Conservation (phyloP, 2,888 invertebrate genomes). For the Lumbricus terrestris region DNA sequence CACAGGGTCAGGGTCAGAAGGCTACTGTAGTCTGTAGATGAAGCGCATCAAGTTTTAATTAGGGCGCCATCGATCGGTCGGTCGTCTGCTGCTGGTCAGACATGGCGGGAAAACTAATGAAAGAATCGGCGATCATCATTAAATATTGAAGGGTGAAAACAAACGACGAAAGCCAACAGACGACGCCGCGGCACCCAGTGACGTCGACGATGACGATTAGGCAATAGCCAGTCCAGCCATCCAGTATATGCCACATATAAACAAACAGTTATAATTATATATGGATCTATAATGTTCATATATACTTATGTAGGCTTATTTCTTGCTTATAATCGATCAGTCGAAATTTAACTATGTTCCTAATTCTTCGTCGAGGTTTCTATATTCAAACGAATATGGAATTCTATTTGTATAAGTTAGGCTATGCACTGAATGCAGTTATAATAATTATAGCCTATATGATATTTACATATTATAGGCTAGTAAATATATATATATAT, state of each 20-base stretch:
- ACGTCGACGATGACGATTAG: background rate
- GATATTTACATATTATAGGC: no score
- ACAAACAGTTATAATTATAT: background rate
- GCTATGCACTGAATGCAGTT: no score
- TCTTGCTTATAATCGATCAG: background rate
- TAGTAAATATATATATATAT: no score
- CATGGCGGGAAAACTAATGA: background rate
- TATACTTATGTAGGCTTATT: no score
- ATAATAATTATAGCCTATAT: no score
- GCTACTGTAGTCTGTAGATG: background rate
- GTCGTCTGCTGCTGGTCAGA: background rate
- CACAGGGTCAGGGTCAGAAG: background rate
- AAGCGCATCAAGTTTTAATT: no score
- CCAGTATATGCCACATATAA: background rate
- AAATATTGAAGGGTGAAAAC: background rate
- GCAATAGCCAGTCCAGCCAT: no score
- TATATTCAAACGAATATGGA: no score
- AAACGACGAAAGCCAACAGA: slow-evolving; percentile 3
- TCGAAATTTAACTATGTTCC: background rate
- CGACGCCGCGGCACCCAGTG: background rate
- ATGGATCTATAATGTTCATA: background rate
- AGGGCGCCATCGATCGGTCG: background rate
- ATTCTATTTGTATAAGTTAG: no score
- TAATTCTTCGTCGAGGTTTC: no score
- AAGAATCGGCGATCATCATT: background rate